Percentiles rank a stretch among this genome's conserved stretches.
phyloP scores from a whole-genome alignment of 2,113 vertebrate genomes.

The Turdus rufiventris region DNA sequence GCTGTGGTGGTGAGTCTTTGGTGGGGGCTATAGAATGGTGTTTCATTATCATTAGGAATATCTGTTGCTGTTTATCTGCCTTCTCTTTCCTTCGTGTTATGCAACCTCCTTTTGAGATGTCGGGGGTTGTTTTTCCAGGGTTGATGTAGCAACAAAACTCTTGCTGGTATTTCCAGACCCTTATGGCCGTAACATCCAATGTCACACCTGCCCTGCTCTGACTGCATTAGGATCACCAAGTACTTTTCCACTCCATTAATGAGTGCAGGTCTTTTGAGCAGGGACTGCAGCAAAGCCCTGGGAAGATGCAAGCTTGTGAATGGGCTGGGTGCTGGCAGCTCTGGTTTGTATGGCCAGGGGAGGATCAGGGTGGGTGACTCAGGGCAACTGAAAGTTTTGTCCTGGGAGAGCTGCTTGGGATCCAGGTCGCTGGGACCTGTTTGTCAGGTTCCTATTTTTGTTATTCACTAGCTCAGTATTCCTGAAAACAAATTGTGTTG shows the following conservation, averaged over 20 bases:
- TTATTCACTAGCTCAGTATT: conserved; percentile 52
- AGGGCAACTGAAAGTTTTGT: conserved; percentile 43
- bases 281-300: background rate
- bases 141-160: background rate
- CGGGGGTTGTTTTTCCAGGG: background rate
- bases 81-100: background rate
- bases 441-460: conserved; percentile 58
- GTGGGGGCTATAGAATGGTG: background rate
- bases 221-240: background rate
- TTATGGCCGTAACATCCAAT: background rate
- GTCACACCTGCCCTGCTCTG: background rate
- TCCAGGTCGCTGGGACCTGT: conserved; percentile 30
- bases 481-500: conserved; percentile 33
- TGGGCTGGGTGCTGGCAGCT: background rate
- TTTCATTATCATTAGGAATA: conserved; percentile 5
- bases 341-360: background rate
- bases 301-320: background rate
- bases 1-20: background rate
- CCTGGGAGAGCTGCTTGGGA: conserved; percentile 15
- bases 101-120: conserved; percentile 26
- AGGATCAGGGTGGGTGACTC: background rate
- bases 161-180: background rate
- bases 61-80: conserved; percentile 41
- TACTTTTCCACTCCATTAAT: background rate
- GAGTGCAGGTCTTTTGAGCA: background rate